Evolutionary conservation across 2,888 invertebrate genomes (phyloP), one percentile per base, ranked within the genome.

Genomic region (Dendrolimus pini): DNA sequence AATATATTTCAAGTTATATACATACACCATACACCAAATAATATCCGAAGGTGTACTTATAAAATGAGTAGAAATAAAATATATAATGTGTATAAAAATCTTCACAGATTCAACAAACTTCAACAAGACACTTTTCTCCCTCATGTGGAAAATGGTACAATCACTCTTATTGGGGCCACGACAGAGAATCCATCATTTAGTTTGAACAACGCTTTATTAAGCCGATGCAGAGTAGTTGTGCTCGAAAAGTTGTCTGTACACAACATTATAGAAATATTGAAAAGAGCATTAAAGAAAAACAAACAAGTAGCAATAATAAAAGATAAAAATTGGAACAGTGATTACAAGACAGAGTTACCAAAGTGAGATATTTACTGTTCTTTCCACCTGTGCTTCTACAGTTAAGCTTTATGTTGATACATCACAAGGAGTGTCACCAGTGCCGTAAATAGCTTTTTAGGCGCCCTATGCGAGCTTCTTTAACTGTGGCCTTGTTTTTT

Each of bases 131-230:
- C 94, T 56, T 95, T 96, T 80, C 78, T 96, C 60, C 94, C 95
- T 3, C 94, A 95, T 78, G 94, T 96, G 13, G 96, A 96, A 80
- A 94, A 93, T 78, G 96, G 96, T 0, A 94, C 94, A 41, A 93
- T 97, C 52, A 94, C 92, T 54, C 82, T 96, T 60, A 92, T 97
- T 60, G 96, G 96, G 41, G 96, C 96, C 0, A 97, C 96, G 0
- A 97, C 96, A 53, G 96, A 96, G 80, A 96, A 96, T 81, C 96
- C 96, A n/a, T 96, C 96, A 0, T 96, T 96, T 77, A 94, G 94
- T 70, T 91, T 96, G 56, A 96, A 96, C 81, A 94, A 93, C 65
- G 96, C 96, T 0, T 80, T 97, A 47, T 84, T 96, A 9, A 96
- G 96, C 77, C 91, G 96, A 41, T 96, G 96, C 72, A 91, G 94